Conservation (phyloP, 2,888 invertebrate species). For the Spodoptera exigua region DNA sequence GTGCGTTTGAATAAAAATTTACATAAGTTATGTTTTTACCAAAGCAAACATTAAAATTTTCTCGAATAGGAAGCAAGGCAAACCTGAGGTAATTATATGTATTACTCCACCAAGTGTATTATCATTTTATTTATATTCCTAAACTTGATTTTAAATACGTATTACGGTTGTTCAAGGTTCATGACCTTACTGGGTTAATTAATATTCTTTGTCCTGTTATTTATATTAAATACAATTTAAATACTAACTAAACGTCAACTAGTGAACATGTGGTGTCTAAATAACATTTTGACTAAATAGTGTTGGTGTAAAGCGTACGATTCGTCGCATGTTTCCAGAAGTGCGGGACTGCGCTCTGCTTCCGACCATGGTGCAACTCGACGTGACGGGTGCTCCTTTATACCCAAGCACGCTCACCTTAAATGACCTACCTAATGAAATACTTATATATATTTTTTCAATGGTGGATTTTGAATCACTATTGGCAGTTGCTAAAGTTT, state of each 20-base stretch:
- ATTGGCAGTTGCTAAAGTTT: constrained; percentile 84
- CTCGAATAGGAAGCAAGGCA: constrained; percentile 79
- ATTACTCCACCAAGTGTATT: constrained; percentile 46
- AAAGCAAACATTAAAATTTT: constrained; percentile 82
- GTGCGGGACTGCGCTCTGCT: constrained; percentile 64
- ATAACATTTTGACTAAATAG: constrained; percentile 22
- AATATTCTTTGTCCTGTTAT: constrained; percentile 63
- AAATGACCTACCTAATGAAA: constrained; percentile 87
- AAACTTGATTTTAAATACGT: constrained; percentile 44
- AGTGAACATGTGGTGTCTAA: constrained; percentile 36
- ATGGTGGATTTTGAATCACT: constrained; percentile 88
- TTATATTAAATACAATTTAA: constrained; percentile 38
- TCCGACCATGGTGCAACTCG: constrained; percentile 84
- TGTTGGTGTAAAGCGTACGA: constrained; percentile 30
- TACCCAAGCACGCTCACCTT: constrained; percentile 76
- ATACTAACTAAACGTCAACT: constrained; percentile 16
- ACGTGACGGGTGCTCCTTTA: constrained; percentile 79
- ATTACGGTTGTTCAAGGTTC: constrained; percentile 72
- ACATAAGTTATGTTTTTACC: constrained; percentile 85
- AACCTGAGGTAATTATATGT: constrained; percentile 77
- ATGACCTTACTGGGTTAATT: constrained; percentile 73
- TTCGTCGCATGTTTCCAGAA: constrained; percentile 71
- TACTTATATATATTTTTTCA: constrained; percentile 87
- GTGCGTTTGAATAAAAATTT: constrained; percentile 69
- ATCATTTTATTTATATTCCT: constrained; percentile 43